Conservation (phyloP, 2,113 vertebrate genomes). For the Varanus komodoensis region DNA sequence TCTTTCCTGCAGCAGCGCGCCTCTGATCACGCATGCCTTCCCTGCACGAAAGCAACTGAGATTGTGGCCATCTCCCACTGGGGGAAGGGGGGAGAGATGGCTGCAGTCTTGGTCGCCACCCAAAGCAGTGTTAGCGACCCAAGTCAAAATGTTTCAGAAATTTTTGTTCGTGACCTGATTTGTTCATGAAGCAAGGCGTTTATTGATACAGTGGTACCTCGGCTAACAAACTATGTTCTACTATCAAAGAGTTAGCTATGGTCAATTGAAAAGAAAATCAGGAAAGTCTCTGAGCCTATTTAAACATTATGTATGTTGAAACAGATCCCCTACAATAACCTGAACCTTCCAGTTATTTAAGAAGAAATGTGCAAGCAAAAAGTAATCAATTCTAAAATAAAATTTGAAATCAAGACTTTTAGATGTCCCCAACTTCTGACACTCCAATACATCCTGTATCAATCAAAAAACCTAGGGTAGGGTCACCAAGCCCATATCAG, state of each 20-base stretch:
- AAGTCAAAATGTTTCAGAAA: too few relatives aligned
- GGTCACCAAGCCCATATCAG: too few relatives aligned
- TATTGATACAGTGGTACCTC: too few relatives aligned
- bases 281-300: not conserved
- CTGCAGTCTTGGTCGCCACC: too few relatives aligned
- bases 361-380: not conserved
- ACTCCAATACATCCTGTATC: not conserved
- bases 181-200: too few relatives aligned
- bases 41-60: too few relatives aligned
- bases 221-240: not conserved
- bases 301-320: not conserved
- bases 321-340: not conserved
- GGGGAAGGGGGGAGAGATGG: too few relatives aligned
- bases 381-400: not conserved
- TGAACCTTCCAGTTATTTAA: slow-evolving; percentile 15
- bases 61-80: too few relatives aligned
- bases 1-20: too few relatives aligned
- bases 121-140: too few relatives aligned
- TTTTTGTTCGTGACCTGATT: too few relatives aligned
- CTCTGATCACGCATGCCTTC: too few relatives aligned
- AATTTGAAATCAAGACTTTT: not conserved
- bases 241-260: rapidly evolving
- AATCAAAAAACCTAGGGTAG: not conserved
- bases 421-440: not conserved
- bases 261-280: not conserved